Evolutionary conservation across 2,888 invertebrate genomes (phyloP).

Genomic region (Dasypolia templi): DNA sequence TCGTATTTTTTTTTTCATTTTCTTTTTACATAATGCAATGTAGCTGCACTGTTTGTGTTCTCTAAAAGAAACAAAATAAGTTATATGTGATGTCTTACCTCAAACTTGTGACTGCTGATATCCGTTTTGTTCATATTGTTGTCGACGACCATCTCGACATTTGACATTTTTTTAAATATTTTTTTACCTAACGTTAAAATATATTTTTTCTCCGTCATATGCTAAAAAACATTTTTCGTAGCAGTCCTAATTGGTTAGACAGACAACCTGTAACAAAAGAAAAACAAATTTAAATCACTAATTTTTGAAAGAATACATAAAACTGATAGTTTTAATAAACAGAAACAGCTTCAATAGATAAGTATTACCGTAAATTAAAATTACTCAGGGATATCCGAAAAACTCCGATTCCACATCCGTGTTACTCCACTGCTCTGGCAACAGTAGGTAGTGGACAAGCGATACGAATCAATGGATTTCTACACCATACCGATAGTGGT

Average conservation of each 20-base stretch:
- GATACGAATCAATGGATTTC: constrained; percentile 7
- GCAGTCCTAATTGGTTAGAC: constrained; percentile 10
- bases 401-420: not conserved
- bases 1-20: no score
- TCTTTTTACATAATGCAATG: no score
- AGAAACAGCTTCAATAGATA: no score
- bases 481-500: not conserved
- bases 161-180: constrained; percentile 72
- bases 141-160: constrained; percentile 76
- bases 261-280: constrained; percentile 55
- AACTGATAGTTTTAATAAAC: no score
- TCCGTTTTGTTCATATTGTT: constrained; percentile 85
- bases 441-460: not conserved
- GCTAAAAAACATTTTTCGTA: constrained; percentile 45
- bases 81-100: constrained; percentile 68
- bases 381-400: not conserved
- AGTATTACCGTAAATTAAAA: not conserved
- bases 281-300: not conserved
- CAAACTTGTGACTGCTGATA: constrained; percentile 70
- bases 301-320: no score
- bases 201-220: not conserved
- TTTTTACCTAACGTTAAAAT: constrained; percentile 40
- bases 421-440: not conserved
- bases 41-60: no score
- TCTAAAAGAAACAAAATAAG: no score